phyloP scores from a whole-genome alignment of 2,797 vertebrate genomes.

The Apodemus agrarius region DNA sequence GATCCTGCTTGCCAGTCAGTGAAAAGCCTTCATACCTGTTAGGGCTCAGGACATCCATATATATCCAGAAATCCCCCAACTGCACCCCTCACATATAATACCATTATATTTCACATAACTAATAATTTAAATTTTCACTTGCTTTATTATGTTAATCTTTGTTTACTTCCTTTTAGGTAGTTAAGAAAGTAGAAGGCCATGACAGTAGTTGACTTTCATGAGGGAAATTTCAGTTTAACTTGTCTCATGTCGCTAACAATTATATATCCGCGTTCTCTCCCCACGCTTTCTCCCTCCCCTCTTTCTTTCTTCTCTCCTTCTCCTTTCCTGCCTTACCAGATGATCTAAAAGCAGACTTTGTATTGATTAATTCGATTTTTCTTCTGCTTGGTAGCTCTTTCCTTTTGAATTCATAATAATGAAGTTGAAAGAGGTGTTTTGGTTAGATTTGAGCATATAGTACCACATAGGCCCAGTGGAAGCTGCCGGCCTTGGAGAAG shows the following conservation, averaged over 20 bases:
- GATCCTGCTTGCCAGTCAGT: not conserved
- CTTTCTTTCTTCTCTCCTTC: not conserved
- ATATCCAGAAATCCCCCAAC: not conserved
- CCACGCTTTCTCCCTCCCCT: not conserved
- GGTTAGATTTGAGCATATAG: constrained; percentile 55
- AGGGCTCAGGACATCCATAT: not conserved
- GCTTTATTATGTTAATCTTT: constrained; percentile 37
- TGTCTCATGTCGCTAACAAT: not conserved
- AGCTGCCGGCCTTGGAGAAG: constrained; percentile 39
- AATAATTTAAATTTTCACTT: constrained; percentile 43
- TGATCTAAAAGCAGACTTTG: constrained; percentile 58
- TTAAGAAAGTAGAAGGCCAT: constrained; percentile 57
- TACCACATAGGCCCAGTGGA: not conserved
- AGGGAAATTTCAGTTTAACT: not conserved
- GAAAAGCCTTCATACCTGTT: constrained; percentile 35
- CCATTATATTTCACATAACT: not conserved
- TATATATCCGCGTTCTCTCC: not conserved
- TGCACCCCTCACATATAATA: not conserved
- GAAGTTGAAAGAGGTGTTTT: constrained; percentile 21
- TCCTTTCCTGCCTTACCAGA: not conserved
- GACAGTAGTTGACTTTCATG: constrained; percentile 34
- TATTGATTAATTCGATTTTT: constrained; percentile 35
- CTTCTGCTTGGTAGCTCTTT: constrained; percentile 31
- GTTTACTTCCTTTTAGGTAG: constrained; percentile 51
- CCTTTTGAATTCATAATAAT: constrained; percentile 60